These are phyloP conservation scores for Lophotis ruficrista DNA, from an alignment of 2,113 vertebrate species.

Conservation along the genomic window DNA sequence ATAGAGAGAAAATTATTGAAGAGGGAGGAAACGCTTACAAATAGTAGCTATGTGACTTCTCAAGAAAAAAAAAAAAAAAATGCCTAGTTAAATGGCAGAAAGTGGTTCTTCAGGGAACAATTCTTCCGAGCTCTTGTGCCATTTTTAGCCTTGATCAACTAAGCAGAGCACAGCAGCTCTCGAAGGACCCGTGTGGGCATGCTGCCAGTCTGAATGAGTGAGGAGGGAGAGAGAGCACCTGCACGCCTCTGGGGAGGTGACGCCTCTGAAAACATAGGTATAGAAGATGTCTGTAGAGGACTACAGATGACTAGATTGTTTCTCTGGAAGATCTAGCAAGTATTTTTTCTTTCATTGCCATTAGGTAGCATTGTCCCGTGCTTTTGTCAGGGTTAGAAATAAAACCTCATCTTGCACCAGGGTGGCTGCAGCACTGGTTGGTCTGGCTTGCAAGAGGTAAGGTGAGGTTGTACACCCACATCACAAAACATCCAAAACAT, in stretches of 20 bases:
- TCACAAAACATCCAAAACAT: rapidly evolving
- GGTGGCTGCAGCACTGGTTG: rapidly evolving
- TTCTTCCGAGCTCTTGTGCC: neutral
- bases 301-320: neutral
- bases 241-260: neutral
- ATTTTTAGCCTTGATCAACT: neutral
- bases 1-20: neutral
- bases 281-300: neutral
- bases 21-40: neutral
- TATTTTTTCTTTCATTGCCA: neutral
- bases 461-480: neutral
- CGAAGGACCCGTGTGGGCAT: rapidly evolving
- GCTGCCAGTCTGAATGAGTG: neutral
- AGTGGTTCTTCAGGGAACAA: neutral
- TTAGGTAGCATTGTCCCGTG: neutral
- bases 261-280: neutral
- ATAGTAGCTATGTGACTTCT: neutral
- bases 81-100: neutral
- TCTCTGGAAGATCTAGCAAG: neutral
- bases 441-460: neutral
- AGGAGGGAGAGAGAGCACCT: too few species aligned
- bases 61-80: neutral
- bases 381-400: neutral
- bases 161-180: neutral
- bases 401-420: neutral